Percentiles rank a stretch among this genome's conserved stretches.
These are phyloP conservation scores for Bettongia penicillata DNA, from an alignment of 2,113 vertebrate genomes.

Conservation along the genomic window DNA sequence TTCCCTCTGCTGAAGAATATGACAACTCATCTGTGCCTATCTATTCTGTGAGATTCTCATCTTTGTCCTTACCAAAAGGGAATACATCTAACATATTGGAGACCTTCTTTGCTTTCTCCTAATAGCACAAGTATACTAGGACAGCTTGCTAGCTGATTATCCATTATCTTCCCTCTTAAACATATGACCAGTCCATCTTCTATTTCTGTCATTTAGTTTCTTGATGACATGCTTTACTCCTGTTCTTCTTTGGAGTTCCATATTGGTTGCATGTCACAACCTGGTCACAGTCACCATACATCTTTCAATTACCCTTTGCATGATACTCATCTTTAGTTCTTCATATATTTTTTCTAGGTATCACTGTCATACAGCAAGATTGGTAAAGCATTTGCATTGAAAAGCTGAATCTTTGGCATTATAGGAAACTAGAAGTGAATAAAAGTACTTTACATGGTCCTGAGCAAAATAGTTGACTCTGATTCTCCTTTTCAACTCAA, in stretches of 20 bases:
- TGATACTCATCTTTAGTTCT: neutral
- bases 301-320: neutral
- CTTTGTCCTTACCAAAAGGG: neutral
- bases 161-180: neutral
- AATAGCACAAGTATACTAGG: neutral
- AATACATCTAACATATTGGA: neutral
- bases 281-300: neutral
- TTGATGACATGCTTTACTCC: neutral
- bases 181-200: neutral
- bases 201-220: neutral
- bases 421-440: neutral
- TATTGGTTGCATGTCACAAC: neutral
- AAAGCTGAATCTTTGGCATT: neutral
- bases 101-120: neutral
- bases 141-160: neutral
- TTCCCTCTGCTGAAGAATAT: neutral
- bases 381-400: neutral
- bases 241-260: neutral
- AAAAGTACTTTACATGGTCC: neutral
- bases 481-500: neutral
- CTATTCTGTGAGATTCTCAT: neutral
- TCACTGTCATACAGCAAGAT: neutral
- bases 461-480: neutral
- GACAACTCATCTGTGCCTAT: neutral
- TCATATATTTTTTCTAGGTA: neutral